Evolutionary conservation across 2,113 vertebrate species (phyloP).

Genomic region (Tyrannus savana): DNA sequence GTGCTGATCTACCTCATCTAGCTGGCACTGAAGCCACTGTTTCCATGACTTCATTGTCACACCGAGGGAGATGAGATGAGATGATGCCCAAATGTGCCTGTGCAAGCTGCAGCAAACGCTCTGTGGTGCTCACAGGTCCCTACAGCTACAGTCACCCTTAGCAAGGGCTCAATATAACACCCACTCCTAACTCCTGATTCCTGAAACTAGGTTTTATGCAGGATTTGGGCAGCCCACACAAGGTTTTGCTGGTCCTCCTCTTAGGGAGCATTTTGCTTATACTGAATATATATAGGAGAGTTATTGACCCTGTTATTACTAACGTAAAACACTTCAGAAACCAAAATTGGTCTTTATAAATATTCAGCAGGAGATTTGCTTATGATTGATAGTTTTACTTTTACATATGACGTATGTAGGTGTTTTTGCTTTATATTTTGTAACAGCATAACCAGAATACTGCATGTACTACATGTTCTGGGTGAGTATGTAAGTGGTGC

Average conservation of each 20-base stretch:
- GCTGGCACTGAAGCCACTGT: background rate
- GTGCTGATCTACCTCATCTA: background rate
- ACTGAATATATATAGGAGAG: background rate
- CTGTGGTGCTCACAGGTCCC: background rate
- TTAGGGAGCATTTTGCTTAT: background rate
- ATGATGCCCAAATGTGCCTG: background rate
- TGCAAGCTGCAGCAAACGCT: background rate
- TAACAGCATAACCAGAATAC: background rate
- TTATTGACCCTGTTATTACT: slow-evolving; percentile 7
- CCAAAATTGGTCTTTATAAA: background rate
- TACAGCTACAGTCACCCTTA: background rate
- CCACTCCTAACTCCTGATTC: background rate
- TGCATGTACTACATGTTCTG: background rate
- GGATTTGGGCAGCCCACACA: slow-evolving; percentile 1
- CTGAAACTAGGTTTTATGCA: background rate
- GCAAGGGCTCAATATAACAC: background rate
- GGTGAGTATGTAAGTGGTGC: background rate
- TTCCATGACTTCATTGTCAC: background rate
- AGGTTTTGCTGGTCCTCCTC: background rate
- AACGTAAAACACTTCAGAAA: background rate
- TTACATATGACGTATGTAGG: background rate
- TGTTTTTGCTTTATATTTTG: background rate
- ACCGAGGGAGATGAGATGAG: background rate
- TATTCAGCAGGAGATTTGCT: background rate
- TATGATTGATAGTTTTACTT: background rate